A percentile compares a stretch with the other conserved stretches of the same genome.
Evolutionary conservation across 2,797 vertebrate genomes (phyloP).

Genomic region (Caiman crocodilus): DNA sequence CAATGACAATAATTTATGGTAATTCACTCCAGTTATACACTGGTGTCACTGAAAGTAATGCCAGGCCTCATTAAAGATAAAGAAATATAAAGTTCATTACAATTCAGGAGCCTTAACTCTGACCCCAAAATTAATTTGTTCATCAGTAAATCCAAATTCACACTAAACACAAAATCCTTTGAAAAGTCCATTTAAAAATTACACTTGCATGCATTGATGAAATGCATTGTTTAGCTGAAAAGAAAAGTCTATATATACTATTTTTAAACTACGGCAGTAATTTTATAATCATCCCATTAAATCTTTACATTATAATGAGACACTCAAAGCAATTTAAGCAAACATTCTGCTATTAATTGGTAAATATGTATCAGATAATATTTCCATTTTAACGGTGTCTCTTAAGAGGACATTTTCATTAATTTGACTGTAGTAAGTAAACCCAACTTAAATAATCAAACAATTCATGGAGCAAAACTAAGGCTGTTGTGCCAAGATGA

Average conservation of each 20-base stretch:
- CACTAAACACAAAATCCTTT: not conserved
- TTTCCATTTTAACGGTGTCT: not conserved
- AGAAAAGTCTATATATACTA: not conserved
- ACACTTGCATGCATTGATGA: not conserved
- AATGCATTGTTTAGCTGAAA: not conserved
- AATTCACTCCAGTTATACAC: conserved; percentile 26
- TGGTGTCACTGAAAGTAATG: conserved; percentile 30
- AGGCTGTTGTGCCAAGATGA: not conserved
- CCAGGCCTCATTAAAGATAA: not conserved
- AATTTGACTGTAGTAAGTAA: not conserved
- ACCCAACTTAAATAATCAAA: not conserved
- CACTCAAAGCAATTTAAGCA: not conserved
- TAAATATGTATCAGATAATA: not conserved
- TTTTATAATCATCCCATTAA: not conserved
- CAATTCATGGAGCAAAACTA: not conserved
- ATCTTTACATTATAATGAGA: not conserved
- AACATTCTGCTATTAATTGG: not conserved
- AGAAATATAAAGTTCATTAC: not conserved
- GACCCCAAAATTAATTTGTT: not conserved
- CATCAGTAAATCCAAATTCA: not conserved
- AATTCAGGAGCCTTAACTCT: not conserved
- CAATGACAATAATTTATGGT: not conserved
- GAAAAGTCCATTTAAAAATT: not conserved
- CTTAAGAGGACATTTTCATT: not conserved
- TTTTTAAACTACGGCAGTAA: not conserved